These are phyloP conservation scores for Harpagifer antarcticus DNA, from an alignment of 2,797 vertebrate genomes.

Conservation along the genomic window DNA sequence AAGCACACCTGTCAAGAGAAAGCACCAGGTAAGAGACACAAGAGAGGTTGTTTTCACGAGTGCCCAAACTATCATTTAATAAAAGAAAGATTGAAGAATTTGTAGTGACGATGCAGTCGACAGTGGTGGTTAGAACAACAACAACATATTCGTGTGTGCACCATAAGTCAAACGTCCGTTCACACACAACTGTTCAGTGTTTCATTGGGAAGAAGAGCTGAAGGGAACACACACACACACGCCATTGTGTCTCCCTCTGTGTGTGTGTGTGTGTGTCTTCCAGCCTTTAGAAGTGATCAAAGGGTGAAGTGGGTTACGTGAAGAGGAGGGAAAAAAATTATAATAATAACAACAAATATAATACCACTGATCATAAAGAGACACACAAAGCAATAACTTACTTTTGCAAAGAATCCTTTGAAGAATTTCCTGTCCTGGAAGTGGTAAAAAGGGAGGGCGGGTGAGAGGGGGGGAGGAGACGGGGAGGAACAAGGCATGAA, in stretches of 20 bases:
- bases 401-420: constrained; percentile 99
- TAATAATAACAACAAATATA: constrained; percentile 21
- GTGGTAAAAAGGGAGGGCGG: constrained; percentile 78
- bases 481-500: constrained; percentile 94
- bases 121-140: constrained; percentile 57
- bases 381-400: constrained; percentile 91
- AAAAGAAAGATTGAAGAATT: constrained; percentile 28
- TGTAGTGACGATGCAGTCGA: constrained; percentile 54
- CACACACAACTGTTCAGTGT: constrained; percentile 56
- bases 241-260: neutral
- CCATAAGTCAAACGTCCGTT: constrained; percentile 51
- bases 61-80: constrained; percentile 26
- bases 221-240: too few relatives aligned
- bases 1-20: constrained; percentile 67
- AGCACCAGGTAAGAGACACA: constrained; percentile 50
- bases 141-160: constrained; percentile 38
- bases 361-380: constrained; percentile 49
- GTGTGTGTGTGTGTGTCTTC: constrained; percentile 37
- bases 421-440: constrained; percentile 99
- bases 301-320: constrained; percentile 73
- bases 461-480: constrained; percentile 83
- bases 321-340: constrained; percentile 32
- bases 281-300: constrained; percentile 66
- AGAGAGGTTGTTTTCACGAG: constrained; percentile 36
- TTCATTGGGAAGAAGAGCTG: constrained; percentile 55